Evolutionary conservation across 2,113 vertebrate genomes (phyloP).

Genomic region (Protomyctophum bolini): DNA sequence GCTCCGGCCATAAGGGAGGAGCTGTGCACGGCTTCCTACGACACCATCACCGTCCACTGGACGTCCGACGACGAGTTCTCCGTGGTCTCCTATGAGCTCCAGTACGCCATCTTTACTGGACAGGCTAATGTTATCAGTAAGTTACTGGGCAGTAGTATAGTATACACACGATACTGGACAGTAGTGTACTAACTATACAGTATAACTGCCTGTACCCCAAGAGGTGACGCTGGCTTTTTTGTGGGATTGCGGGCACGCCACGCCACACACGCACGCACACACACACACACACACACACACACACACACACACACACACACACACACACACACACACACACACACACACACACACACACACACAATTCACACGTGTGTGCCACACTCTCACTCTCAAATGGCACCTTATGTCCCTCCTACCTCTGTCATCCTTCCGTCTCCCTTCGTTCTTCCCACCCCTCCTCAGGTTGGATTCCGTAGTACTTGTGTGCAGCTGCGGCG

Average conservation of each 20-base stretch:
- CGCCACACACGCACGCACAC: not conserved
- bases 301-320: not conserved
- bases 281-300: conserved; percentile 2
- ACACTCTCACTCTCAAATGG: no score
- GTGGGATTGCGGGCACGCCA: no score
- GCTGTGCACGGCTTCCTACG: conserved; percentile 95
- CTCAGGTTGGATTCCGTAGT: no score
- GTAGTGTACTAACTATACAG: no score
- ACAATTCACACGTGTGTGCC: not conserved
- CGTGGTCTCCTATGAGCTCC: conserved; percentile 94
- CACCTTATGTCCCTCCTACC: not conserved
- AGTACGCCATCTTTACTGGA: conserved; percentile 96
- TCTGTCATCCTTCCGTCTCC: conserved; percentile 29
- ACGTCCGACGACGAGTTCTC: conserved; percentile 97
- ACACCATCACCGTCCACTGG: conserved; percentile 98
- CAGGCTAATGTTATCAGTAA: conserved; percentile 97
- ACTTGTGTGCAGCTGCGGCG: no score
- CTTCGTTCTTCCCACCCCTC: not conserved
- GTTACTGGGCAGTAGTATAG: conserved; percentile 57
- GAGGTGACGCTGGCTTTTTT: not conserved
- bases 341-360: not conserved
- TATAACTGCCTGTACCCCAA: no score
- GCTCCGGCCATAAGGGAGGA: conserved; percentile 93
- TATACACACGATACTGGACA: no score
- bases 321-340: not conserved